A percentile compares a stretch with the other conserved stretches of the same genome.
Evolutionary conservation across 2,888 invertebrate species (phyloP).

Genomic region (Linnaemya vulpina): DNA sequence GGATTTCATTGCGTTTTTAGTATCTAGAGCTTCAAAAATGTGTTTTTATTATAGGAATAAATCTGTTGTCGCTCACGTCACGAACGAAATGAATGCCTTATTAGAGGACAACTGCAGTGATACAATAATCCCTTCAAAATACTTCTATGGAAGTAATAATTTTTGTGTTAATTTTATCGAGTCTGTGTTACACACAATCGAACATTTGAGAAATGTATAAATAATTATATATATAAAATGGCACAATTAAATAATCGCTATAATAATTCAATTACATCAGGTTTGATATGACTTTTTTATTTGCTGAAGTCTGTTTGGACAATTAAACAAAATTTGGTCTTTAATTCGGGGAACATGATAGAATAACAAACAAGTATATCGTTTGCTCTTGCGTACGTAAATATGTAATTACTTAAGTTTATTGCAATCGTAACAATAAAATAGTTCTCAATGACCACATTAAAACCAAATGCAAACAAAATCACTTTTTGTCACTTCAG

Average conservation of each 20-base stretch:
- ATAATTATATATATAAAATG: conserved; percentile 18
- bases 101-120: too few species aligned
- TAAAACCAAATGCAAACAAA: conserved; percentile 19
- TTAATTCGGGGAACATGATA: neutral
- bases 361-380: neutral
- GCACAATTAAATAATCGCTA: neutral
- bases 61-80: too few species aligned
- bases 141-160: too few species aligned
- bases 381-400: neutral
- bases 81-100: too few species aligned
- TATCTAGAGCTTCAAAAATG: too few species aligned
- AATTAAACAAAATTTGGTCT: neutral
- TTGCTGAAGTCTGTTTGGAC: neutral
- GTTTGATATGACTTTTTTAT: neutral
- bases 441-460: conserved; percentile 44
- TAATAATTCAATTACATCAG: neutral
- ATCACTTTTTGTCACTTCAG: conserved; percentile 20
- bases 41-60: too few species aligned
- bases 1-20: too few species aligned
- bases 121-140: too few species aligned
- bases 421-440: conserved; percentile 64
- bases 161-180: too few species aligned
- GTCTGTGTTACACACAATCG: too few species aligned
- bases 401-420: conserved; percentile 46
- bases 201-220: neutral